Base-by-base conservation (phyloP, 2,113 vertebrate species). In the Gymnocephalus cernua region DNA sequence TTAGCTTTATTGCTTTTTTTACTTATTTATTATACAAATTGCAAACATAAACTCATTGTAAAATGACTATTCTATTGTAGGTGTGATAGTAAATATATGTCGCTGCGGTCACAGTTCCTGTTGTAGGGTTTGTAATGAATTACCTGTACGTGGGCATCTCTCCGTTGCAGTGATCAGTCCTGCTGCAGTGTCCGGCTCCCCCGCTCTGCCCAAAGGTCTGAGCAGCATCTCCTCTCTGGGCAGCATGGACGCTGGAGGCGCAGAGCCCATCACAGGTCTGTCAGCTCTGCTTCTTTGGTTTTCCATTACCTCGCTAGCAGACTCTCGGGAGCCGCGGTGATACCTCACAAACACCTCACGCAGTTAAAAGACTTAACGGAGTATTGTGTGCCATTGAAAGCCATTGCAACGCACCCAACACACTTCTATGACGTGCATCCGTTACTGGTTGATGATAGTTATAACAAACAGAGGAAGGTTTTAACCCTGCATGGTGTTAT, bases 221-320 rank as follows among this genome's bases (percentile, higher is more conserved):
- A 96, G 95, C 74, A 96, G 93, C 73, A 93, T 91, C 74, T 96
- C 96, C 67, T 94, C 94, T 74, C 90, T 94, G 75, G 81, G 92
- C 74, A 93, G 93, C 1, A 23, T 94, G 83, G 98, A 99, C 0
- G 0, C 95, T 0, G 87, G 94, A 35, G 91, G 94, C 2, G 89
- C 96, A 0, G 98, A 99, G 85, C 96, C 97, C 18, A 90, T 96
- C 91, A 93, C 96, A 90, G 98, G 98, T 99, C 89, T 21, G 91
- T 51, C 9, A 44, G n/a, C 8, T 25, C 23, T 8, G 27, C 13
- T 29, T 51, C 44, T 77, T 41, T 58, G 1, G 19, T 68, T 27
- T 44, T n/a, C 21, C 32, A 15, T 19, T 12, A 50, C 15, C 21
- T 57, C 16, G 63, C 12, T 23, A 15, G 38, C 25, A 56, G 9